A percentile compares a stretch with the other conserved stretches of the same genome.
Evolutionary conservation across 1,140 invertebrate genomes (phyloP).

Genomic region (Nephila pilipes): DNA sequence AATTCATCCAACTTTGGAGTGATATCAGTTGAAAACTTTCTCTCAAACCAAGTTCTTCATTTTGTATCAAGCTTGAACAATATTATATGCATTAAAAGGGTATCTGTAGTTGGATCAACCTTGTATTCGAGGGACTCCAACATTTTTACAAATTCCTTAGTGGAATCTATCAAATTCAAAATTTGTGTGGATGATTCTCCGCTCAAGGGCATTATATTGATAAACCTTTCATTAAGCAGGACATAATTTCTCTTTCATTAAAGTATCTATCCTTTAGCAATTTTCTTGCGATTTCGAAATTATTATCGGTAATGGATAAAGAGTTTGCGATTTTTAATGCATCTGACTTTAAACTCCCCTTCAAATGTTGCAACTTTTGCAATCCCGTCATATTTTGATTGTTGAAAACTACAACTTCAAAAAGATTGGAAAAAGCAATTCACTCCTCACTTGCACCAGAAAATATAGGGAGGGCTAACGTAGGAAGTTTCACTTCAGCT

Average conservation of each 20-base stretch:
- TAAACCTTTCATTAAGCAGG: slow-evolving; percentile 31
- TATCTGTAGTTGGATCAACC: slow-evolving; percentile 8
- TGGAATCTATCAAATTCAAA: slow-evolving; percentile 37
- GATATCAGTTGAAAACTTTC: too few species aligned
- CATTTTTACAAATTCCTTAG: slow-evolving; percentile 41
- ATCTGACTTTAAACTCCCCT: slow-evolving; percentile 11
- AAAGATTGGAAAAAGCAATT: not conserved
- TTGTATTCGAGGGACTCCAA: slow-evolving; percentile 24
- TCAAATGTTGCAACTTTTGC: too few species aligned
- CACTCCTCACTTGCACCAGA: too few species aligned
- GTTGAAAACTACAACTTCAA: slow-evolving; percentile 19
- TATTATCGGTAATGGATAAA: slow-evolving; percentile 11
- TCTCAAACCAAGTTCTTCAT: too few species aligned
- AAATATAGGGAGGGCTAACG: too few species aligned
- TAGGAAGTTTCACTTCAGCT: not conserved
- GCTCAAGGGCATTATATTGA: not conserved
- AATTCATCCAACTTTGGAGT: too few species aligned
- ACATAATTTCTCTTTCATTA: too few species aligned
- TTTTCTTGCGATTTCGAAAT: too few species aligned
- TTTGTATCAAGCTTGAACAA: too few species aligned
- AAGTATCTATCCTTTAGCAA: too few species aligned
- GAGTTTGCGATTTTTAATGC: slow-evolving; percentile 32
- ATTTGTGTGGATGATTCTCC: slow-evolving; percentile 29
- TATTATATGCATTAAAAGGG: slow-evolving; percentile 23
- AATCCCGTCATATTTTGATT: too few species aligned